These are phyloP conservation scores for Trilocha varians DNA, from an alignment of 2,888 invertebrate species.

Conservation along the genomic window DNA sequence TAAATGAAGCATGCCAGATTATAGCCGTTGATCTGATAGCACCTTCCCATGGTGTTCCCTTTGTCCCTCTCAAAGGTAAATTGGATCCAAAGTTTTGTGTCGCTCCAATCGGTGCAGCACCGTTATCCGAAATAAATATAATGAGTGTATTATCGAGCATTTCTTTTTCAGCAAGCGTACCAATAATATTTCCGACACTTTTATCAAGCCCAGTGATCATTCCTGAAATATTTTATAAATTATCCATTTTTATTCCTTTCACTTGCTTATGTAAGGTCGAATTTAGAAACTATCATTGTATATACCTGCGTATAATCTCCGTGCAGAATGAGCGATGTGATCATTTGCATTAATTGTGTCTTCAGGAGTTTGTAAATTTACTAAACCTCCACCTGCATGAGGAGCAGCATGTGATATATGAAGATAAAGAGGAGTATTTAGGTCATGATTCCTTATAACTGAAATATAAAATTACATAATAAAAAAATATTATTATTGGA, in stretches of 20 bases:
- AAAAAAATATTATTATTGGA: too few relatives aligned
- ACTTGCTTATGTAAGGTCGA: too few relatives aligned
- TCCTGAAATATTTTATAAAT: constrained; percentile 25
- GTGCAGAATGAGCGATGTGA: constrained; percentile 77
- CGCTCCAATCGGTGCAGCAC: constrained; percentile 79
- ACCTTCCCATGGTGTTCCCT: constrained; percentile 86
- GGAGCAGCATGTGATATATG: constrained; percentile 84
- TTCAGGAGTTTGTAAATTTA: constrained; percentile 79
- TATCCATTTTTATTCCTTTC: neutral
- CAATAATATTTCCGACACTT: constrained; percentile 81
- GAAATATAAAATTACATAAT: constrained; percentile 19
- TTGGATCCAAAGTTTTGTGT: constrained; percentile 79
- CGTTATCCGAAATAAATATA: constrained; percentile 88
- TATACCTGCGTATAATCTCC: constrained; percentile 82
- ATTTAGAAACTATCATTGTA: neutral
- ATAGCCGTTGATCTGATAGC: constrained; percentile 80
- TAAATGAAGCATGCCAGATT: constrained; percentile 69
- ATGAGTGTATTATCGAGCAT: constrained; percentile 85
- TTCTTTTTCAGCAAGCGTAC: constrained; percentile 74
- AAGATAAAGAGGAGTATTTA: constrained; percentile 78
- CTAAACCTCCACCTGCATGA: constrained; percentile 80
- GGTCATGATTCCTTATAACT: constrained; percentile 73
- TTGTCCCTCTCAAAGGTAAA: constrained; percentile 82
- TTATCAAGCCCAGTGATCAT: constrained; percentile 83
- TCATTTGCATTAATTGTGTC: constrained; percentile 76